A percentile compares a stretch with the other conserved stretches of the same genome.
These are phyloP conservation scores for Diabrotica balteata DNA, from an alignment of 2,888 invertebrate genomes.

Conservation along the genomic window DNA sequence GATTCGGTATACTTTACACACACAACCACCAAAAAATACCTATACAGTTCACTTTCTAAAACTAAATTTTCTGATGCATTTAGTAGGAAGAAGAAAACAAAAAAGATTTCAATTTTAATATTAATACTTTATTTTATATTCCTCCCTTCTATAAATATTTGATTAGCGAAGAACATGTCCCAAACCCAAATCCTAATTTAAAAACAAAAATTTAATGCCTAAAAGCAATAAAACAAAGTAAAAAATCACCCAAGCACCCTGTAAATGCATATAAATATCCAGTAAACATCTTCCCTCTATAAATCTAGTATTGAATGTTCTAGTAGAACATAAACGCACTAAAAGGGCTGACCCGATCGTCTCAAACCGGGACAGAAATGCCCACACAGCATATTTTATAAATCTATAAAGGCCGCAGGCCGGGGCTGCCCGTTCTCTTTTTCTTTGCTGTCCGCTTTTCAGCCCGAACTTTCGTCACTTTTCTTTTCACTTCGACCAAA, in stretches of 20 bases:
- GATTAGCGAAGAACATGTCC: too few species aligned
- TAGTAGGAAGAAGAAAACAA: too few species aligned
- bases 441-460: constrained; percentile 36
- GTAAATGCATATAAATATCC: constrained; percentile 32
- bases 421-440: constrained; percentile 38
- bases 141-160: too few species aligned
- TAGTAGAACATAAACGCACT: constrained; percentile 38
- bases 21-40: too few species aligned
- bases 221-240: not conserved
- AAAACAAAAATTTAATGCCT: too few species aligned
- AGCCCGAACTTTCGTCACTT: constrained; percentile 41
- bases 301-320: constrained; percentile 36
- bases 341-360: constrained; percentile 38
- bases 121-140: too few species aligned
- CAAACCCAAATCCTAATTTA: too few species aligned
- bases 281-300: constrained; percentile 32
- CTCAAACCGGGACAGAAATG: constrained; percentile 44
- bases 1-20: too few species aligned
- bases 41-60: too few species aligned
- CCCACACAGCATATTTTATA: constrained; percentile 49
- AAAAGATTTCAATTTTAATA: too few species aligned
- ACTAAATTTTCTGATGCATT: too few species aligned
- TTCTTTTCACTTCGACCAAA: constrained; percentile 35
- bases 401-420: constrained; percentile 46
- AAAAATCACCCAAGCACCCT: constrained; percentile 6